Percentiles rank a stretch among this genome's conserved stretches.
Conservation (phyloP, 2,797 vertebrate genomes). For the Acridotheres tristis region DNA sequence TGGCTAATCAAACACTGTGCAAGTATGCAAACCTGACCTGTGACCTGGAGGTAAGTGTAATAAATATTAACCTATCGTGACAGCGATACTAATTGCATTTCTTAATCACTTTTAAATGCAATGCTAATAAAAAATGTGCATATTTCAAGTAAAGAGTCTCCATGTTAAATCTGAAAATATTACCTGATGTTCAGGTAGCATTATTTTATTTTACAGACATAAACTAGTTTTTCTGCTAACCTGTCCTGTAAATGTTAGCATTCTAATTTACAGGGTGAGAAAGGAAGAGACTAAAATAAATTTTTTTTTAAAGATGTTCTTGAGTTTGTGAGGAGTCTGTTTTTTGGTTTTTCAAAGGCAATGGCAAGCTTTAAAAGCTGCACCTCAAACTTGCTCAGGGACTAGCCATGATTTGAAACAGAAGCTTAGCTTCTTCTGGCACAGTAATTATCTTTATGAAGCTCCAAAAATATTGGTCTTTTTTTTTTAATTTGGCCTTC, state of each 20-base stretch:
- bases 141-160: background rate
- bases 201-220: background rate
- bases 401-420: background rate
- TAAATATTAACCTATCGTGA: background rate
- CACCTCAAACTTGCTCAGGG: background rate
- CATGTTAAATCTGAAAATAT: background rate
- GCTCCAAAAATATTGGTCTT: background rate
- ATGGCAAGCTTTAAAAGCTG: background rate
- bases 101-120: background rate
- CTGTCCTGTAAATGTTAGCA: background rate
- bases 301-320: background rate
- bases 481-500: background rate
- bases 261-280: background rate
- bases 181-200: background rate
- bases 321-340: background rate
- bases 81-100: background rate
- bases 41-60: slow-evolving; percentile 82
- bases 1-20: slow-evolving; percentile 83
- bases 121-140: background rate
- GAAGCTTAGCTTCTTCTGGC: background rate
- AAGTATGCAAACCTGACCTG: slow-evolving; percentile 88
- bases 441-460: background rate
- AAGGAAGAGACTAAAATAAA: background rate
- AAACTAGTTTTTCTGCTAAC: background rate
- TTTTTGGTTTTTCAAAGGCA: background rate